phyloP scores from a whole-genome alignment of 2,797 vertebrate genomes.

The Ficedula albicollis region DNA sequence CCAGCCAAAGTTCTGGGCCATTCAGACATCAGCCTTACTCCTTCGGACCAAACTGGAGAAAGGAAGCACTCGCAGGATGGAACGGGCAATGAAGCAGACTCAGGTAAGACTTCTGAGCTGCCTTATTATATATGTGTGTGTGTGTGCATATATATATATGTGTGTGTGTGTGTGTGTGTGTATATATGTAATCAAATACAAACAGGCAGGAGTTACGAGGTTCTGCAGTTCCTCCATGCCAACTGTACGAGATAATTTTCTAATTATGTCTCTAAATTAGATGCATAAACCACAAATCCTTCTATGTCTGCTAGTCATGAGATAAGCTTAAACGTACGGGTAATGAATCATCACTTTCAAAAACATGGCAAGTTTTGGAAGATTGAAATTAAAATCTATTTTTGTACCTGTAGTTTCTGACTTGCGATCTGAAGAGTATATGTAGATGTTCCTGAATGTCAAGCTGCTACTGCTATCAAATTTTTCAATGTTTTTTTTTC shows the following conservation, averaged over 20 bases:
- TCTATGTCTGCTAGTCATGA: background rate
- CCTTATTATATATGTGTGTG: background rate
- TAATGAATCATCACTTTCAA: background rate
- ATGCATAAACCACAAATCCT: background rate
- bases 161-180: background rate
- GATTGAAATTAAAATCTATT: background rate
- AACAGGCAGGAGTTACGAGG: background rate
- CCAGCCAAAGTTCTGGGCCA: conserved; percentile 93
- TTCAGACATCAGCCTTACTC: conserved; percentile 88
- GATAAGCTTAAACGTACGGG: background rate
- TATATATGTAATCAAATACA: background rate
- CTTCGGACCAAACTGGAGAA: conserved; percentile 90
- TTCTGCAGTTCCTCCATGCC: background rate
- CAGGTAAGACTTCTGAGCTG: conserved; percentile 80
- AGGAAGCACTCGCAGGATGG: conserved; percentile 85
- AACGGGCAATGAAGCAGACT: conserved; percentile 94
- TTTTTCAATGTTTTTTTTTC: background rate
- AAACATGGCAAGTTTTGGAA: background rate
- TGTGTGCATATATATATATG: rapidly evolving
- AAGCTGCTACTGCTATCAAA: background rate
- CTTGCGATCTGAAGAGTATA: background rate
- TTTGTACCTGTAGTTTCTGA: background rate
- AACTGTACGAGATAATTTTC: background rate
- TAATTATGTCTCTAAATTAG: background rate
- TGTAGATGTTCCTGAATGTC: background rate